Evolutionary conservation across 2,797 vertebrate species (phyloP), one percentile per base, ranked within the genome.

Genomic region (Aplochiton taeniatus): DNA sequence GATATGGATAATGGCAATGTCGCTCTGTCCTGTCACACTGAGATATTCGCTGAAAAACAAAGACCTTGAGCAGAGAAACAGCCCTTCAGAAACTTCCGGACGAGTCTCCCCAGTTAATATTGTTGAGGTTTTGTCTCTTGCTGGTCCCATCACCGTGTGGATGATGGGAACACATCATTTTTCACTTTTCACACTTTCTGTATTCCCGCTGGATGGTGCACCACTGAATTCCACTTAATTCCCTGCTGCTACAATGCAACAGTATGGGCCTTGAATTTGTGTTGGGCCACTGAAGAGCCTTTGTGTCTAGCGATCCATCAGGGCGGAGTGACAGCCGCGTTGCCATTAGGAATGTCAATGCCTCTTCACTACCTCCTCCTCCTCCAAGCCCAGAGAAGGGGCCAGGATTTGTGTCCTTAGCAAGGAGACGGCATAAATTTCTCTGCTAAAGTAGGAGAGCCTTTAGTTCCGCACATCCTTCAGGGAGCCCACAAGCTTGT

Each of bases 121-220:
- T 6, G 71, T 75, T 79, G 48, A 74, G 52, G n/a, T 17, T 18
- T 66, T 80, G 74, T 82, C 80, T 83, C 79, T 73, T 81, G 65
- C 71, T 78, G 72, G 81, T 82, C n/a, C n/a, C n/a, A n/a, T n/a
- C 76, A 84, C 65, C 80, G 68, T 76, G 75, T 73, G 72, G 82
- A 72, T 68, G 65, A 58, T 17, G 60, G 63, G 52, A 61, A 53
- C 61, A 69, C 17, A 73, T 71, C 69, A 84, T 74, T 81, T 87
- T 85, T 82, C 65, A n/a, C n/a, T n/a, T n/a, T n/a, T n/a, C n/a
- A n/a, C n/a, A n/a, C n/a, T n/a, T n/a, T n/a, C n/a, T n/a, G n/a
- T 67, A 72, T 68, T 77, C 80, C 63, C 72, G 71, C 31, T 31
- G 31, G 2, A 0, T 52, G 61, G 67, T 68, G 78, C 75, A 70